Percentiles rank a stretch among this genome's conserved stretches.
phyloP scores from a whole-genome alignment of 1,140 invertebrate species.

The Linepithema humile region DNA sequence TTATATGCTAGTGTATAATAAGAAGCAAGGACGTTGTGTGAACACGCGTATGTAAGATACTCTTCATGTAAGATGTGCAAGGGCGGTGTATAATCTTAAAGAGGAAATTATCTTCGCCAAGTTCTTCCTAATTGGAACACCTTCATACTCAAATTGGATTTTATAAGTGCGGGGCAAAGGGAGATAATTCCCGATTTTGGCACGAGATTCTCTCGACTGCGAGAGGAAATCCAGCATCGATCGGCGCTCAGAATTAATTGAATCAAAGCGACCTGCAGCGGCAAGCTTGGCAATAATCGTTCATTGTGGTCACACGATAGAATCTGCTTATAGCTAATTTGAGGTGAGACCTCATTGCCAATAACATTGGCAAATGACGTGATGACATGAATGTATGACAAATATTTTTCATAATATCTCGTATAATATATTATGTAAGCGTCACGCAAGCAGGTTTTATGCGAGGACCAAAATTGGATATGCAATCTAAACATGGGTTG shows the following conservation, averaged over 20 bases:
- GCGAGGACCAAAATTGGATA: not conserved
- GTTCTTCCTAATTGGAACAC: not conserved
- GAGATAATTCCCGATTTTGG: not conserved
- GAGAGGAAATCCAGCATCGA: conserved; percentile 18
- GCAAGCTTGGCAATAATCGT: conserved; percentile 26
- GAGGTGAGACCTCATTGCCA: not conserved
- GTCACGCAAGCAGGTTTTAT: not conserved
- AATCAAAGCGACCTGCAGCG: conserved; percentile 10
- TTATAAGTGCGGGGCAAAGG: not conserved
- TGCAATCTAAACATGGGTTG: not conserved
- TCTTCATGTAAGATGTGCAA: not conserved
- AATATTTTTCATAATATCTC: not conserved
- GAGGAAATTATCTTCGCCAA: not conserved
- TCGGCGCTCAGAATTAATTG: conserved; percentile 26
- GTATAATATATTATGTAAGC: not conserved
- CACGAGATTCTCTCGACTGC: not conserved
- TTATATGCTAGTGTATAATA: not conserved
- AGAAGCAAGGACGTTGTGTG: not conserved
- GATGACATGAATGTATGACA: not conserved
- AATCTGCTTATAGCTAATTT: not conserved
- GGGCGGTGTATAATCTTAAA: not conserved
- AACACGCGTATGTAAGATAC: not conserved
- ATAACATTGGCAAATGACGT: not conserved
- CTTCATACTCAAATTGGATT: not conserved
- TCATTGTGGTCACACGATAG: not conserved